Evolutionary conservation across 2,797 vertebrate species (phyloP).

Genomic region (Glyptemys insculpta): DNA sequence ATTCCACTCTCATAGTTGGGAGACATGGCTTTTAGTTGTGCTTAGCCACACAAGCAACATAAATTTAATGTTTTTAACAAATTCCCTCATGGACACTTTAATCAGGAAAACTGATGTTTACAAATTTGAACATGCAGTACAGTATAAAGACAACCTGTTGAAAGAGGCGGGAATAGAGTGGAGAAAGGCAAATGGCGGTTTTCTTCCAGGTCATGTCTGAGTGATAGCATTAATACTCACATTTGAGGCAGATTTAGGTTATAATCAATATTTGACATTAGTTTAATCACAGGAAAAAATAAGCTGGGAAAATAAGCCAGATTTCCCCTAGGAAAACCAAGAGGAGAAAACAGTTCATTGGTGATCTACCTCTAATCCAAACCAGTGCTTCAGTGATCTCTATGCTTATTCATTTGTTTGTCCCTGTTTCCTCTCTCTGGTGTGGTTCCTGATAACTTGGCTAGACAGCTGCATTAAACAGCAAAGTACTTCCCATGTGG

Average conservation of each 20-base stretch:
- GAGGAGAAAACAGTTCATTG: constrained; percentile 33
- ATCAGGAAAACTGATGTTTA: constrained; percentile 48
- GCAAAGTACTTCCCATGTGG: background rate
- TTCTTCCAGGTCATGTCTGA: constrained; percentile 59
- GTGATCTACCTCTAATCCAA: constrained; percentile 57
- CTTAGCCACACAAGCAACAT: constrained; percentile 12
- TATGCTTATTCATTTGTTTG: background rate
- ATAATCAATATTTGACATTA: constrained; percentile 61
- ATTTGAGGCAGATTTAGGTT: constrained; percentile 39
- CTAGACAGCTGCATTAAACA: background rate
- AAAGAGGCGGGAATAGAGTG: constrained; percentile 1
- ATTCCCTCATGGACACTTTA: constrained; percentile 56
- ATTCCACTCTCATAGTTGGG: constrained; percentile 2
- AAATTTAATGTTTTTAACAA: constrained; percentile 46
- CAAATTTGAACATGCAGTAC: constrained; percentile 36
- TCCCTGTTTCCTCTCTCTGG: constrained; percentile 25
- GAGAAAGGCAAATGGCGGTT: constrained; percentile 31
- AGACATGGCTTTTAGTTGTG: constrained; percentile 30
- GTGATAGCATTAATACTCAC: constrained; percentile 12
- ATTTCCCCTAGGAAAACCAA: constrained; percentile 49
- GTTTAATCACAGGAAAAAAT: constrained; percentile 53
- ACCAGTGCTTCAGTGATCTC: constrained; percentile 49
- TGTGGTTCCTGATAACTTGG: background rate
- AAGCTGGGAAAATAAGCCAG: constrained; percentile 3
- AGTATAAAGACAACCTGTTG: constrained; percentile 15